A percentile compares a stretch with the other conserved stretches of the same genome.
phyloP scores from a whole-genome alignment of 2,797 vertebrate genomes.

The Otolemur crassicaudatus region DNA sequence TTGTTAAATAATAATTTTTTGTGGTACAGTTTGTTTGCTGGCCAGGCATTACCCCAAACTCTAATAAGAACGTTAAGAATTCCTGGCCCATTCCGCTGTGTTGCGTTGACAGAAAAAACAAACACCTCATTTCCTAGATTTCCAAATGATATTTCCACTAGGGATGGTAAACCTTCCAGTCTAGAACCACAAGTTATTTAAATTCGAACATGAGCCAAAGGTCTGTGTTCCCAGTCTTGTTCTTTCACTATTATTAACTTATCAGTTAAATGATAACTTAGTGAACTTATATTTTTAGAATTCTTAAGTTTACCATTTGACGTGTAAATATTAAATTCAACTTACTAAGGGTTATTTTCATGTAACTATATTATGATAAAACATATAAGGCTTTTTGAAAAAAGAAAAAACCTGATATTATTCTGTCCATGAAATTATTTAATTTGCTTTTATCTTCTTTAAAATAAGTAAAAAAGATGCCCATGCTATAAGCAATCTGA shows the following conservation, averaged over 20 bases:
- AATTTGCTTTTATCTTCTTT: constrained; percentile 13
- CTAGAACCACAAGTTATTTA: neutral
- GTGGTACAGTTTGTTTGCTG: neutral
- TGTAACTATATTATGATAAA: neutral
- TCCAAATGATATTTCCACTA: neutral
- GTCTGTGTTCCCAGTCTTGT: neutral
- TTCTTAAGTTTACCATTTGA: neutral
- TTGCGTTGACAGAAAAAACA: neutral
- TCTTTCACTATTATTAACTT: neutral
- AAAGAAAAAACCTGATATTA: neutral
- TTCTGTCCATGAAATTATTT: neutral
- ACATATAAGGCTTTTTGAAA: neutral
- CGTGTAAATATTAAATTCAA: neutral
- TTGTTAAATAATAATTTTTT: neutral
- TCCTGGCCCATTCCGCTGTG: neutral
- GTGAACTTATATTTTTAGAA: neutral
- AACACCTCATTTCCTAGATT: neutral
- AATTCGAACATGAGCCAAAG: neutral
- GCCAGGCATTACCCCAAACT: neutral
- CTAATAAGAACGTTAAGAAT: neutral
- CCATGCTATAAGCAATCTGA: neutral
- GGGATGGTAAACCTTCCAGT: neutral
- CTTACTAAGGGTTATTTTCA: neutral
- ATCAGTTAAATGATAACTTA: neutral
- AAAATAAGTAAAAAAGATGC: neutral